phyloP scores from a whole-genome alignment of 2,797 vertebrate species.

The Adelosebastes latens region DNA sequence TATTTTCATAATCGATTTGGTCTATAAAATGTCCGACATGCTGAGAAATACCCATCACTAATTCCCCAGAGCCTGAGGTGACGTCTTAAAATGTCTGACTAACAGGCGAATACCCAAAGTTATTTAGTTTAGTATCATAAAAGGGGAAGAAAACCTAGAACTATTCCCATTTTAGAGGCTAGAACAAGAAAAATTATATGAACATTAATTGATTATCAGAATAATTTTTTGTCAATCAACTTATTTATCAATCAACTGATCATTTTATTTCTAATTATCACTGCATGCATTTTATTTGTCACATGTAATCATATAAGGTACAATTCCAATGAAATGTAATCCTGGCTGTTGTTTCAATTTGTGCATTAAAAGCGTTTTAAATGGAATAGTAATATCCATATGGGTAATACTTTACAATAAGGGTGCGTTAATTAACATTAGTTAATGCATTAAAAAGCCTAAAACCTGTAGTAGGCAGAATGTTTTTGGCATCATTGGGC shows the following conservation, averaged over 20 bases:
- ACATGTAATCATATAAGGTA: too few relatives aligned
- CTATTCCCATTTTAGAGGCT: background rate
- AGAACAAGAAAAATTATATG: background rate
- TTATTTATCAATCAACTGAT: background rate
- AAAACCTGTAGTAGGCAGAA: too few relatives aligned
- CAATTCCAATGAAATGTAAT: too few relatives aligned
- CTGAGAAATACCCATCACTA: background rate
- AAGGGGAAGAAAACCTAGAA: background rate
- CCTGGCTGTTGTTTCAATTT: too few relatives aligned
- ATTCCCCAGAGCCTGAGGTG: background rate
- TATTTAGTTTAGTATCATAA: background rate
- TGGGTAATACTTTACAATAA: too few relatives aligned
- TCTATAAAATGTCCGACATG: background rate
- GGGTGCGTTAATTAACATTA: too few relatives aligned
- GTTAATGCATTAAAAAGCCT: too few relatives aligned
- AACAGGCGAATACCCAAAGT: background rate
- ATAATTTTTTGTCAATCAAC: background rate
- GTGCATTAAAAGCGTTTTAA: too few relatives aligned
- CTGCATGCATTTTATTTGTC: background rate
- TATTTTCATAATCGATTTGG: background rate
- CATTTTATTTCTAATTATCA: background rate
- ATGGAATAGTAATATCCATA: too few relatives aligned
- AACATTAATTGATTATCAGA: background rate
- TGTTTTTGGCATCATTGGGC: too few relatives aligned
- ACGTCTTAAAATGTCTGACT: background rate